These are phyloP conservation scores for Ceratoteleas bidentatus DNA, from an alignment of 1,140 invertebrate genomes.

Conservation along the genomic window DNA sequence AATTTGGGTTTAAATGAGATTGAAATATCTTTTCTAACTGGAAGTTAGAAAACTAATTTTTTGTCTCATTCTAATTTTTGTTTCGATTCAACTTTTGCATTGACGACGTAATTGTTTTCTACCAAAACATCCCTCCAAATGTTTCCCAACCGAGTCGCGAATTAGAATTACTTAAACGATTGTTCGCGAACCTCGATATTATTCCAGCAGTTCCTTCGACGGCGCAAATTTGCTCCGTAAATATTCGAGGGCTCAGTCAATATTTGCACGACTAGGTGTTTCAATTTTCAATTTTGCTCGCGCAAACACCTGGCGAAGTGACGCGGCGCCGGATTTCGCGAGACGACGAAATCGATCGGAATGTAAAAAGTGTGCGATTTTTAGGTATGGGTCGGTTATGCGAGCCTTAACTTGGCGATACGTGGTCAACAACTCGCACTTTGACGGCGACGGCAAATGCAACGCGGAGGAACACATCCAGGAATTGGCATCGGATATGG, in stretches of 20 bases:
- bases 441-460: conserved; percentile 87
- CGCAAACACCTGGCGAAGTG: too few relatives aligned
- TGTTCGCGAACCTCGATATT: neutral
- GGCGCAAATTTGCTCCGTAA: conserved; percentile 14
- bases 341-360: neutral
- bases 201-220: neutral
- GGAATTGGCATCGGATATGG: conserved; percentile 95
- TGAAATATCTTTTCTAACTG: too few relatives aligned
- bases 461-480: conserved; percentile 96
- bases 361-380: neutral
- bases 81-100: too few relatives aligned
- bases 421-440: conserved; percentile 87
- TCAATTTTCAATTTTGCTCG: neutral
- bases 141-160: too few relatives aligned
- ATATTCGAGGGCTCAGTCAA: neutral
- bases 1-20: too few relatives aligned
- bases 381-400: conserved; percentile 89
- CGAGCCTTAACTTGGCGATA: conserved; percentile 92
- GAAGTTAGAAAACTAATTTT: too few relatives aligned
- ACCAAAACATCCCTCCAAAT: too few relatives aligned
- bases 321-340: too few relatives aligned
- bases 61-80: too few relatives aligned
- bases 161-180: too few relatives aligned
- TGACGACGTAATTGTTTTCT: too few relatives aligned
- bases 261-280: too few relatives aligned